Base-by-base conservation (phyloP, 2,797 vertebrate genomes). In the Neomorphus geoffroyi region DNA sequence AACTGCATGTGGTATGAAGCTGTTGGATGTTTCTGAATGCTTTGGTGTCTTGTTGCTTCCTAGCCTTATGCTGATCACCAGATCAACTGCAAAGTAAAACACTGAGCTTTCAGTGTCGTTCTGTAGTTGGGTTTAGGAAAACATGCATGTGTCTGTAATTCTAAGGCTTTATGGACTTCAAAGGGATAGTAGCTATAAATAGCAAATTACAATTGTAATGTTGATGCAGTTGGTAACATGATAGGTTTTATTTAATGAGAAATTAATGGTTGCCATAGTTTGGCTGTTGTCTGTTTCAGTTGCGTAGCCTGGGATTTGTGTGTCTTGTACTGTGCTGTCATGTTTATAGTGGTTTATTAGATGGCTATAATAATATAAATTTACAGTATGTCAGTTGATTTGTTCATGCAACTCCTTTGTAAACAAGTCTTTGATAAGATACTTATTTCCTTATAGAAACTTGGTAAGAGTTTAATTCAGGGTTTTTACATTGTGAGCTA, bases 111-210 rank as follows among this genome's bases (percentile, higher is more conserved):
- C 64, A 6, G 11, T 32, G 19, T 13, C 46, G n/a, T 21, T 35
- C 41, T 80, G 72, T 70, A 9, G 8, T 7, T 39, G 65, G 43
- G 26, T 80, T 37, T 8, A 30, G 74, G 65, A 56, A 37, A 46
- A 13, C 21, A 1, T 3, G 11, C 0, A 1, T 12, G 28, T 28
- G 13, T 45, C 3, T 23, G 0, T 4, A 7, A 13, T 26, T 53
- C 18, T 23, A 33, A 13, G 58, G 26, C 28, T 71, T 51, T 37
- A 2, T 28, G 62, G 45, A 3, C 46, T 75, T 69, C 61, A 32
- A 8, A 72, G 53, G 33, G 37, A 69, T 46, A 3, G 7, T 28
- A 30, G 24, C 58, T 62, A 1, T 26, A 37, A 77, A 67, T 2
- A 41, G 32, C 15, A 39, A 53, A 15, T 33, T 11, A 24, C 28